Evolutionary conservation across 1,140 invertebrate species (phyloP), one percentile per base, ranked within the genome.

Genomic region (Drosophila serrata): DNA sequence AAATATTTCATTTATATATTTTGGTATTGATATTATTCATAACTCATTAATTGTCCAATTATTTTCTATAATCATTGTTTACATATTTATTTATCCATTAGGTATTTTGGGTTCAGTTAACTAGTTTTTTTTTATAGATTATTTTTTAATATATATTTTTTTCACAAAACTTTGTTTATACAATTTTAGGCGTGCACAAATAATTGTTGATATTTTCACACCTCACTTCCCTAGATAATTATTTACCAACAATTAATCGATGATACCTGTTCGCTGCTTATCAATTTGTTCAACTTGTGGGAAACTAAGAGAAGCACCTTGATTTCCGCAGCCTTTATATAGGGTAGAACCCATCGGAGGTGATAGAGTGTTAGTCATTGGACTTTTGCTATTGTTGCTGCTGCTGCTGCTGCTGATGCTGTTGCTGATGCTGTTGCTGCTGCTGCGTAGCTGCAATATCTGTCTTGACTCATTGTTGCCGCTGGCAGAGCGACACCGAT

Each of bases 311-410:
- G 37, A 43, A n/a, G 46, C 61, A 37, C 12, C 62, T 48, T 37
- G 65, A 19, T 33, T 48, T 55, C 37, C 43, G 33, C 33, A 17
- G 42, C 43, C 43, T 67, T 69, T 69, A 67, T 53, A 67, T 53
- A 45, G 65, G 61, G 31, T 53, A 65, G 33, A 48, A 27, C 65
- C 29, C 29, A 70, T 88, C 82, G 73, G 57, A 53, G 75, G 76
- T 81, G 78, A 75, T 57, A 57, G 53, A 42, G 61, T 67, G 80
- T 90, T 88, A 90, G 85, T 84, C 84, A 88, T 90, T 84, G 82
- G 82, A 77, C 73, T 49, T 37, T 43, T 51, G 55, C 33, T 73
- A 69, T 57, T 72, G 49, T 40, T 57, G 40, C 51, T 51, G 15
- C 19, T 29, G 15, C 31, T 63, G 65, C 12, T 24, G 7, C 13